phyloP scores from a whole-genome alignment of 2,888 invertebrate genomes.

The Watsonalla cultraria region DNA sequence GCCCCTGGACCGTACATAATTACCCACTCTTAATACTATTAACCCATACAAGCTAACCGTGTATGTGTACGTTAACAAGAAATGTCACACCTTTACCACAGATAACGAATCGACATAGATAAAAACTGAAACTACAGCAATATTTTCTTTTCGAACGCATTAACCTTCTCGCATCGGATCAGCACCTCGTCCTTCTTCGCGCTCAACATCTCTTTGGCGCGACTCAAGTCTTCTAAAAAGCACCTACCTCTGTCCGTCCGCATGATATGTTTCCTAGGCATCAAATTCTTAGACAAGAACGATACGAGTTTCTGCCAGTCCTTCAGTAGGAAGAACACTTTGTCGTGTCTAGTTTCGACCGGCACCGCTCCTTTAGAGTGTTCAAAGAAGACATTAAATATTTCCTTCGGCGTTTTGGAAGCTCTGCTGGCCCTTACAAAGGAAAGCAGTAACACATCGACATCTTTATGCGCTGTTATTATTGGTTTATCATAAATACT shows the following conservation, averaged over 20 bases:
- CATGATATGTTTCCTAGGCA: constrained; percentile 58
- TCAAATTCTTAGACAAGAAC: constrained; percentile 57
- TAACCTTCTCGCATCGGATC: constrained; percentile 32
- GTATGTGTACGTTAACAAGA: background rate
- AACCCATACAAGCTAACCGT: too few relatives aligned
- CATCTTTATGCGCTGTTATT: constrained; percentile 47
- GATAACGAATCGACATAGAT: constrained; percentile 15
- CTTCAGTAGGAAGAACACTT: constrained; percentile 49
- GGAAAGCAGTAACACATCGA: constrained; percentile 48
- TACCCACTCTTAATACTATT: too few relatives aligned
- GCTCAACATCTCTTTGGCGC: constrained; percentile 58
- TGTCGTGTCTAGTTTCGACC: constrained; percentile 48
- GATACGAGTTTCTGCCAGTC: constrained; percentile 68
- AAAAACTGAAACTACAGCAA: constrained; percentile 40
- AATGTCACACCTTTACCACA: constrained; percentile 10
- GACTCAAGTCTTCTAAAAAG: constrained; percentile 58
- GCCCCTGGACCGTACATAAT: too few relatives aligned
- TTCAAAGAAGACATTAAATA: constrained; percentile 61
- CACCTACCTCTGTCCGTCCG: constrained; percentile 59
- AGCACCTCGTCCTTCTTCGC: constrained; percentile 45
- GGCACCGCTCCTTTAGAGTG: constrained; percentile 57
- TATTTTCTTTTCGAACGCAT: constrained; percentile 38
- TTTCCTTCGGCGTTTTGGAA: constrained; percentile 38
- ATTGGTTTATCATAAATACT: constrained; percentile 67
- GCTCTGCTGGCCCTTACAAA: constrained; percentile 41